Evolutionary conservation across 2,113 vertebrate species (phyloP).

Genomic region (Salvator merianae): DNA sequence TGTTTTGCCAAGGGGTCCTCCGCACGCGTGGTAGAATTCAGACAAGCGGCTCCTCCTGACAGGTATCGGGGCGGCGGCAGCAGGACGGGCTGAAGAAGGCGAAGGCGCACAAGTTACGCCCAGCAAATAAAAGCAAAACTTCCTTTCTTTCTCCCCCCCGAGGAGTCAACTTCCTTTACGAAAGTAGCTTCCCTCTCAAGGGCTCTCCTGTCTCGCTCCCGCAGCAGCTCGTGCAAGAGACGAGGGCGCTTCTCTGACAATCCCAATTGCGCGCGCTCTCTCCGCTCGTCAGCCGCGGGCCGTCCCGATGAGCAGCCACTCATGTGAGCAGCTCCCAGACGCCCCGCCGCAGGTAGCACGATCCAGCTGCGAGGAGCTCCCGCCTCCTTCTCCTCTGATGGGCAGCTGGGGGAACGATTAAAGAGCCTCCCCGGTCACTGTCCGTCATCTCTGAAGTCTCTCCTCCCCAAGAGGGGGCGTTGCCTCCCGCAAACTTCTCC

Average conservation of each 20-base stretch:
- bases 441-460: conserved; percentile 45
- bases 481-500: background rate
- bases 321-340: background rate
- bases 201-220: background rate
- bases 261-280: background rate
- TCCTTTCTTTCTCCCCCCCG: background rate
- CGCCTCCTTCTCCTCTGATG: conserved; percentile 27
- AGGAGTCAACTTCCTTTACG: background rate
- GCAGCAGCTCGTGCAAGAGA: background rate
- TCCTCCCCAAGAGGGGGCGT: conserved; percentile 46
- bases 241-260: background rate
- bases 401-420: conserved; percentile 46
- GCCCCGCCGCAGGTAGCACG: conserved; percentile 56
- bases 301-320: conserved; percentile 42
- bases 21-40: background rate
- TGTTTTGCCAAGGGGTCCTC: background rate
- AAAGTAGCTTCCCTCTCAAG: background rate
- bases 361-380: conserved; percentile 31
- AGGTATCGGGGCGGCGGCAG: too few species aligned
- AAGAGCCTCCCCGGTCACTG: background rate
- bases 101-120: too few species aligned
- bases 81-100: too few species aligned
- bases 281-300: conserved; percentile 15
- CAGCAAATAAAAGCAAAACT: background rate
- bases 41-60: too few species aligned